These are phyloP conservation scores for Meiosimyza decipiens DNA, from an alignment of 2,888 invertebrate species.

Conservation along the genomic window DNA sequence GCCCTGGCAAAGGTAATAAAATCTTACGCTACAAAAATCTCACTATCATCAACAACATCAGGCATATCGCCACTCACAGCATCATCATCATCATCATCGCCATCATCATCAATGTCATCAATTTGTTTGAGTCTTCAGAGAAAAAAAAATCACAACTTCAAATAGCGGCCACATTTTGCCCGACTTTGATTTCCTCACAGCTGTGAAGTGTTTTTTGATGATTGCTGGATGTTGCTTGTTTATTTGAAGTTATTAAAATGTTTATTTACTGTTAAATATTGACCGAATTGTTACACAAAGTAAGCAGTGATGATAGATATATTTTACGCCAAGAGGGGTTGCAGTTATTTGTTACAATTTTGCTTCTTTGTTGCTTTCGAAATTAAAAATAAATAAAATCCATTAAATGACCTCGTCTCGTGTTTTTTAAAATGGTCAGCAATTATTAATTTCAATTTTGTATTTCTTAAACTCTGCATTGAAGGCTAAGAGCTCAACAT, in stretches of 20 bases:
- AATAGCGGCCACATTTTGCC: conserved; percentile 23
- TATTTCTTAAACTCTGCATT: no score
- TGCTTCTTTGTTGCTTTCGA: no score
- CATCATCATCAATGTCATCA: conserved; percentile 2
- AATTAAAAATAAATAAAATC: no score
- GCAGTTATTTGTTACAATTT: no score
- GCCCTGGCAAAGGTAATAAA: neutral
- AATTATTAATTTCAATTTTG: no score
- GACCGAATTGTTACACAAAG: no score
- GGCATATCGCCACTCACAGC: neutral
- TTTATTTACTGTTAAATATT: conserved; percentile 1
- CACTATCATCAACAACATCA: neutral
- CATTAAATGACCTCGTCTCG: no score
- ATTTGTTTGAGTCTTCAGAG: neutral
- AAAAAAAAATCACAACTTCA: conserved; percentile 21
- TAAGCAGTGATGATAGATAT: no score
- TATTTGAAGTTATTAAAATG: conserved; percentile 28
- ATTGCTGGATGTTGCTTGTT: conserved; percentile 21
- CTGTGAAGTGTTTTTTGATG: conserved; percentile 29
- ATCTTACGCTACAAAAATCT: neutral
- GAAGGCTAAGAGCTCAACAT: no score
- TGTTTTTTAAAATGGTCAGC: no score
- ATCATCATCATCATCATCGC: neutral
- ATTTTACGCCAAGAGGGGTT: no score
- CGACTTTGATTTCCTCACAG: conserved; percentile 24